phyloP scores from a whole-genome alignment of 2,888 invertebrate species.

The Luperina testacea region DNA sequence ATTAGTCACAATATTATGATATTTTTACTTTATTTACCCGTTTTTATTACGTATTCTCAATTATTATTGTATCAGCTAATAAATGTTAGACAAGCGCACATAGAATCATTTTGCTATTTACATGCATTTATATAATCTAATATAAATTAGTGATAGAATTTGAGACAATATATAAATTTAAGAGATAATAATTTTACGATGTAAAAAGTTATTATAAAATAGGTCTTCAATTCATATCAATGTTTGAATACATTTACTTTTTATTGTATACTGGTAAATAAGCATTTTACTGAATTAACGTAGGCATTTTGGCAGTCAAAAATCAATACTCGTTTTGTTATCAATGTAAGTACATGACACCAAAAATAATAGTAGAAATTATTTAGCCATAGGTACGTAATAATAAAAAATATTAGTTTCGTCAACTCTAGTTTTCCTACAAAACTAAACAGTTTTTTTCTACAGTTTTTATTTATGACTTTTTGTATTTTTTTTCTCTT shows the following conservation, averaged over 20 bases:
- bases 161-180: slow-evolving; percentile 85
- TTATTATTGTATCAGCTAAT: slow-evolving; percentile 18
- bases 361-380: slow-evolving; percentile 37
- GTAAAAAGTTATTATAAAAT: slow-evolving; percentile 63
- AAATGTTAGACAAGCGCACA: slow-evolving; percentile 55
- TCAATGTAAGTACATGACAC: slow-evolving; percentile 45
- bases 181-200: slow-evolving; percentile 63
- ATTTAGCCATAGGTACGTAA: slow-evolving; percentile 8
- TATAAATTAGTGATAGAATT: slow-evolving; percentile 76
- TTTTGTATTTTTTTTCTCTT: slow-evolving; percentile 9
- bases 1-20: slow-evolving; percentile 30
- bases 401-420: background rate
- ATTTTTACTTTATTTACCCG: slow-evolving; percentile 13
- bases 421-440: background rate
- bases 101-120: slow-evolving; percentile 61
- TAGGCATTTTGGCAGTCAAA: slow-evolving; percentile 20
- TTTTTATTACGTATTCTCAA: slow-evolving; percentile 25
- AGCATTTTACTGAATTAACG: slow-evolving; percentile 41
- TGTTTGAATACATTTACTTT: slow-evolving; percentile 61
- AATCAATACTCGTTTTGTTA: slow-evolving; percentile 34
- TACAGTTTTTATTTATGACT: background rate
- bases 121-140: slow-evolving; percentile 56
- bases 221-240: slow-evolving; percentile 72
- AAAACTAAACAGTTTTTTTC: background rate
- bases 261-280: slow-evolving; percentile 59